Conservation (phyloP, 2,888 invertebrate species). For the Callyntrura sp. region DNA sequence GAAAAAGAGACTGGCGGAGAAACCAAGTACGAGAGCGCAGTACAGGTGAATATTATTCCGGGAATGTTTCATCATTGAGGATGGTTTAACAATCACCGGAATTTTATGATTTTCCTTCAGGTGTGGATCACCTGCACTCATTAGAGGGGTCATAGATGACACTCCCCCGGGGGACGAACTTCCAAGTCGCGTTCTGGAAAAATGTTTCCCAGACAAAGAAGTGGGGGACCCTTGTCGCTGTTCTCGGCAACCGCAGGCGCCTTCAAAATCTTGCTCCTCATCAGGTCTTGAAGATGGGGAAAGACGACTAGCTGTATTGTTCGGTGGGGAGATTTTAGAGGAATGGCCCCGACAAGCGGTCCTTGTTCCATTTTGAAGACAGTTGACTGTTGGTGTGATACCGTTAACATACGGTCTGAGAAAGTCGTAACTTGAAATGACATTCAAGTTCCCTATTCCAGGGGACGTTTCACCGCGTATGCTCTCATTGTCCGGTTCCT, state of each 20-base stretch:
- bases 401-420: neutral
- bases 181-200: constrained; percentile 19
- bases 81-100: constrained; percentile 31
- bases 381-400: neutral
- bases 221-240: too few relatives aligned
- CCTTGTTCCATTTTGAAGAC: neutral
- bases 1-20: constrained; percentile 78
- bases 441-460: neutral
- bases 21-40: constrained; percentile 76
- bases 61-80: neutral
- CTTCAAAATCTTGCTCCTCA: neutral
- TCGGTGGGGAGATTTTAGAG: neutral
- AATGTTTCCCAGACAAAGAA: neutral
- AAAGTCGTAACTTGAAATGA: neutral
- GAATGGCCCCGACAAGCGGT: constrained; percentile 8
- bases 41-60: constrained; percentile 58
- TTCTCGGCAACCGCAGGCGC: too few relatives aligned
- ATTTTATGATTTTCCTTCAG: constrained; percentile 59
- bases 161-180: constrained; percentile 25
- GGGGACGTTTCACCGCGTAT: neutral
- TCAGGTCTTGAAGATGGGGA: neutral
- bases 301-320: neutral
- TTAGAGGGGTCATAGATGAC: constrained; percentile 59
- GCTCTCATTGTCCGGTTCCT: constrained; percentile 12
- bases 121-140: neutral